Evolutionary conservation across 2,797 vertebrate genomes (phyloP).

Genomic region (Falco concolor): DNA sequence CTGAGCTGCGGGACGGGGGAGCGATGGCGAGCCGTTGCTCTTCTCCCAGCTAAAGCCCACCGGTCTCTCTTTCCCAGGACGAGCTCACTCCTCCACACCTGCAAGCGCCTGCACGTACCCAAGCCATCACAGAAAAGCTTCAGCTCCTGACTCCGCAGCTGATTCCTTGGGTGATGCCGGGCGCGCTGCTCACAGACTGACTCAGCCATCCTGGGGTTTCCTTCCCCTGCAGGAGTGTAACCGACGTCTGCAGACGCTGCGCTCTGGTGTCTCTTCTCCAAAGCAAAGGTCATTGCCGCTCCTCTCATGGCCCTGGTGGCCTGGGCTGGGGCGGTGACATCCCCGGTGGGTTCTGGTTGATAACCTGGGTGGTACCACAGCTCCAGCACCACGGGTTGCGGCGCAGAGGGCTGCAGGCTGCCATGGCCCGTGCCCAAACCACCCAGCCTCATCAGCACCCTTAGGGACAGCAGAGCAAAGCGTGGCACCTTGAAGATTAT

Average conservation of each 20-base stretch:
- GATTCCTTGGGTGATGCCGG: neutral
- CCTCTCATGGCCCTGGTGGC: rapidly evolving
- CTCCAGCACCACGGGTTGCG: neutral
- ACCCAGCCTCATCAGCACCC: rapidly evolving
- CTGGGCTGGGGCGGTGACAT: rapidly evolving
- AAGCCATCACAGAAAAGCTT: neutral
- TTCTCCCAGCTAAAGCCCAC: neutral
- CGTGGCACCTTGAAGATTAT: neutral
- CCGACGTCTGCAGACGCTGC: rapidly evolving
- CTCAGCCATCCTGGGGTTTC: neutral
- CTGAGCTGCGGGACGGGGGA: neutral
- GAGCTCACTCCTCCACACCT: neutral
- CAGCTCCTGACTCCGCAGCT: neutral
- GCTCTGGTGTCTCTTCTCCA: neutral
- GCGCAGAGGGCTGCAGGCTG: neutral
- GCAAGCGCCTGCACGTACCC: neutral
- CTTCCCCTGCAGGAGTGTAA: neutral
- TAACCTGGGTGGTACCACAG: neutral
- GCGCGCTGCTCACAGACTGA: neutral
- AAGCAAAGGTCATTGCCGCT: neutral
- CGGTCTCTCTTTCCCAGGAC: neutral
- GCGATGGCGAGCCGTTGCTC: neutral
- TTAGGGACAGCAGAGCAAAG: neutral
- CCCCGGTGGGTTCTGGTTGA: neutral
- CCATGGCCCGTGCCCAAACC: neutral